A percentile compares a stretch with the other conserved stretches of the same genome.
phyloP scores from a whole-genome alignment of 2,113 vertebrate genomes.

The Rattus rattus region DNA sequence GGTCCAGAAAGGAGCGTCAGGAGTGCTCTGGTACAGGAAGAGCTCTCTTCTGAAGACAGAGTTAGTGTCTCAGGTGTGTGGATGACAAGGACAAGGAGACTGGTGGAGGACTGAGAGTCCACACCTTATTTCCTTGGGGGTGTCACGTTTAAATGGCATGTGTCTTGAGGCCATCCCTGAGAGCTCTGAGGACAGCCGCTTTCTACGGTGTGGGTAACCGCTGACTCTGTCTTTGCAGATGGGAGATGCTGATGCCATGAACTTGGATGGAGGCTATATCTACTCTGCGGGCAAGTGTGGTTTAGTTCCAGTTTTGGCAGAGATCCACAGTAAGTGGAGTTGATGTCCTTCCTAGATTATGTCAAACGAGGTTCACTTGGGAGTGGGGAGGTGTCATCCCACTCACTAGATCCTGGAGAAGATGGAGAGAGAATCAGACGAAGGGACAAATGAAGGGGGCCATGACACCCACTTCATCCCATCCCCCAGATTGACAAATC shows the following conservation, averaged over 20 bases:
- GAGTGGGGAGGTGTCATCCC: too few relatives aligned
- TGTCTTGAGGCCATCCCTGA: rapidly evolving
- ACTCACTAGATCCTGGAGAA: rapidly evolving
- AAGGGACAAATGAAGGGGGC: background rate
- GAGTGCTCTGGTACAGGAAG: background rate
- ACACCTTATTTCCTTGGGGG: rapidly evolving
- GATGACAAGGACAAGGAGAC: rapidly evolving
- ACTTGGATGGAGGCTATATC: constrained; percentile 93
- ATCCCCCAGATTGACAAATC: background rate
- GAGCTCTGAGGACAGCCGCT: background rate
- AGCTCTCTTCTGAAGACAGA: background rate
- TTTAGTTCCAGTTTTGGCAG: constrained; percentile 73
- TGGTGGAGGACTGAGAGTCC: background rate
- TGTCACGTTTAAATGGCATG: background rate
- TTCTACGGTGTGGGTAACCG: rapidly evolving
- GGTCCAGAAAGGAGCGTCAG: too few relatives aligned
- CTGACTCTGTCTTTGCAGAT: constrained; percentile 85
- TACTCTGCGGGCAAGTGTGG: constrained; percentile 92
- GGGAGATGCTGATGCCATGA: constrained; percentile 91
- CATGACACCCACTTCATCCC: background rate
- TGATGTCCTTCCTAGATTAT: too few relatives aligned
- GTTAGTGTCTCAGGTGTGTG: background rate
- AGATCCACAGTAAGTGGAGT: constrained; percentile 70
- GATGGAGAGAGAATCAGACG: background rate
- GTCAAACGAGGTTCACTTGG: background rate